phyloP scores from a whole-genome alignment of 1,140 invertebrate genomes.

The Drosophila sucinea region DNA sequence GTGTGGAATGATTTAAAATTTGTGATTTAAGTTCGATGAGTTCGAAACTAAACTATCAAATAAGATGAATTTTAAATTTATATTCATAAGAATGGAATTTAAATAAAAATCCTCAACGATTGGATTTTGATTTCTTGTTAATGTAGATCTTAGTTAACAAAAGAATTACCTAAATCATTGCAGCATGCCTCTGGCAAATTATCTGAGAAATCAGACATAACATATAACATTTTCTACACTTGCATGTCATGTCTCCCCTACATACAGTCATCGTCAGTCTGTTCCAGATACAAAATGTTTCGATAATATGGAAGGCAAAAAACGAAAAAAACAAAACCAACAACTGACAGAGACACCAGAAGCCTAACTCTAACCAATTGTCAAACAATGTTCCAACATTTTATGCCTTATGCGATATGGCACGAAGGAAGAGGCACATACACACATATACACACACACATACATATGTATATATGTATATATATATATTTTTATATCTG shows the following conservation, averaged over 20 bases:
- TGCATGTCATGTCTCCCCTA: slow-evolving; percentile 5
- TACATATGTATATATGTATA: slow-evolving; percentile 10
- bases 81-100: too few species aligned
- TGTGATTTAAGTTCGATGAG: too few species aligned
- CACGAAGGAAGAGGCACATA: slow-evolving; percentile 9
- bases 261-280: neutral
- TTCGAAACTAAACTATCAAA: too few species aligned
- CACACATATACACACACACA: neutral
- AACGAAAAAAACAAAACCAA: neutral
- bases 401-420: slow-evolving; percentile 34
- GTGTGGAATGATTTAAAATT: too few species aligned
- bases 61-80: too few species aligned
- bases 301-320: neutral
- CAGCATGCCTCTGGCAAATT: neutral
- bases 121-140: too few species aligned
- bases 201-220: slow-evolving; percentile 8
- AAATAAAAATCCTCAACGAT: too few species aligned
- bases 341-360: slow-evolving; percentile 1
- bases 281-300: slow-evolving; percentile 14
- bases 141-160: too few species aligned
- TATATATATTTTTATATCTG: slow-evolving; percentile 6
- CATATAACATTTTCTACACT: neutral
- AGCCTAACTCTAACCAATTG: slow-evolving; percentile 22
- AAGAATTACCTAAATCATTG: too few species aligned
- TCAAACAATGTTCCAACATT: slow-evolving; percentile 28